Conservation (phyloP, 2,797 vertebrate species). For the Tenualosa thibaudeaui region DNA sequence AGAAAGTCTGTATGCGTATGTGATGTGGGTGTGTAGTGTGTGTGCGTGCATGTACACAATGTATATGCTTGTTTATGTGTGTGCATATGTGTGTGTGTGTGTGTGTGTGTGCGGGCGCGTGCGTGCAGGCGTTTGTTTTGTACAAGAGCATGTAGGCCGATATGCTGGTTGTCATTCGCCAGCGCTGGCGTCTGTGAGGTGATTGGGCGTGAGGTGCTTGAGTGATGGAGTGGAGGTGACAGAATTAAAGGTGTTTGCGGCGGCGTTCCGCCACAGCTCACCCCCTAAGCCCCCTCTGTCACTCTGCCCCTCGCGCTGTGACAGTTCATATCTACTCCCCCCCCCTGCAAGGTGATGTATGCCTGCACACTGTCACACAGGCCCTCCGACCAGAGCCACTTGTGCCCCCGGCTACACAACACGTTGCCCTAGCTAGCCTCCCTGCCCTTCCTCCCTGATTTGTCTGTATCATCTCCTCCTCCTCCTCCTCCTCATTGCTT, state of each 20-base stretch:
- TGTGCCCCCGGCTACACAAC: neutral
- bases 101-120: neutral
- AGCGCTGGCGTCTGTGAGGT: slow-evolving; percentile 72
- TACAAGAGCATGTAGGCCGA: neutral
- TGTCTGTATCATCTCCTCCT: slow-evolving; percentile 36
- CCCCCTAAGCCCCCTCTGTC: slow-evolving; percentile 63
- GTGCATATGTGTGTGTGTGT: neutral
- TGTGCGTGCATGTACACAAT: neutral
- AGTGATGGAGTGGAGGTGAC: slow-evolving; percentile 85
- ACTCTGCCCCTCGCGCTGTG: slow-evolving; percentile 78
- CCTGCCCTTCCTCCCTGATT: neutral
- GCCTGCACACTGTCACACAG: slow-evolving; percentile 60
- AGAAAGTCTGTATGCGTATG: neutral
- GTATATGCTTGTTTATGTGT: neutral
- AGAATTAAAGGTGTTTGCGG: slow-evolving; percentile 88
- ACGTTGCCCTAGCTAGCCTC: no score
- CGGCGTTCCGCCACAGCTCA: slow-evolving; percentile 80
- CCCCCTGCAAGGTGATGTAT: slow-evolving; percentile 65
- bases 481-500: slow-evolving; percentile 2
- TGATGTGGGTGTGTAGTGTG: neutral
- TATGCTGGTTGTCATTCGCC: slow-evolving; percentile 62
- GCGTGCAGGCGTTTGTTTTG: slow-evolving; percentile 2
- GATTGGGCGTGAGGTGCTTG: slow-evolving; percentile 66
- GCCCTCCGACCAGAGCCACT: slow-evolving; percentile 45
- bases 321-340: slow-evolving; percentile 67